Percentiles rank a stretch among this genome's conserved stretches.
Conservation (phyloP, 2,797 vertebrate species). For the Cetoscarus ocellatus region DNA sequence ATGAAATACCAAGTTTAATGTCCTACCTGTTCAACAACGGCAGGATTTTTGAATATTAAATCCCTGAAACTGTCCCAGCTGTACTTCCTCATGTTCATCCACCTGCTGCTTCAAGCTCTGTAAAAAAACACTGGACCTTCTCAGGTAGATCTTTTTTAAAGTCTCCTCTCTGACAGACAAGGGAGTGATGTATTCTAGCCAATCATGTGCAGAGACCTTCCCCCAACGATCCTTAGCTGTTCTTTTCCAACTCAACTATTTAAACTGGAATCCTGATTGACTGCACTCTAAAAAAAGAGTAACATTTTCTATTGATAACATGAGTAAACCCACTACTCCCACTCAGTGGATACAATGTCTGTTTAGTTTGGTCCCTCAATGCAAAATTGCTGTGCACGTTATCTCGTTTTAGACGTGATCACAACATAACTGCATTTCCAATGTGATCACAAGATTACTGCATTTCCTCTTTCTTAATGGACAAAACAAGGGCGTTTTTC, state of each 20-base stretch:
- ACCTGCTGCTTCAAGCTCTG: conserved; percentile 15
- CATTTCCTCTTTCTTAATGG: no score
- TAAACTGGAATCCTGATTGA: conserved; percentile 2
- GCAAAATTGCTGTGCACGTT: not conserved
- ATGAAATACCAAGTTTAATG: conserved; percentile 5
- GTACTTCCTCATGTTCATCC: conserved; percentile 62
- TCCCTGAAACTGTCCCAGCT: conserved; percentile 56
- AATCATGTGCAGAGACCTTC: conserved; percentile 49
- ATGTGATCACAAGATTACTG: no score
- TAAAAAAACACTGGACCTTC: conserved; percentile 13
- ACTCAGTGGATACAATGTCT: not conserved
- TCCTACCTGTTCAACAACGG: conserved; percentile 63
- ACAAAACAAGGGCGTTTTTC: no score
- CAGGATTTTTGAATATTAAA: conserved; percentile 67
- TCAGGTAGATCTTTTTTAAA: conserved; percentile 56
- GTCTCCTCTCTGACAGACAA: conserved; percentile 20
- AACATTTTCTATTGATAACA: not conserved
- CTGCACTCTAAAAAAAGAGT: not conserved
- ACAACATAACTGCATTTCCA: no score
- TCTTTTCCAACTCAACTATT: not conserved
- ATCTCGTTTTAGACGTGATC: no score
- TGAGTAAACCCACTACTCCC: not conserved
- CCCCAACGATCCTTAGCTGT: conserved; percentile 6
- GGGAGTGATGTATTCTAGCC: conserved; percentile 41
- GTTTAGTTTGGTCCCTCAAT: not conserved